Percentiles rank a stretch among this genome's conserved stretches.
phyloP scores from a whole-genome alignment of 2,888 invertebrate genomes.

The Nomada fucata region DNA sequence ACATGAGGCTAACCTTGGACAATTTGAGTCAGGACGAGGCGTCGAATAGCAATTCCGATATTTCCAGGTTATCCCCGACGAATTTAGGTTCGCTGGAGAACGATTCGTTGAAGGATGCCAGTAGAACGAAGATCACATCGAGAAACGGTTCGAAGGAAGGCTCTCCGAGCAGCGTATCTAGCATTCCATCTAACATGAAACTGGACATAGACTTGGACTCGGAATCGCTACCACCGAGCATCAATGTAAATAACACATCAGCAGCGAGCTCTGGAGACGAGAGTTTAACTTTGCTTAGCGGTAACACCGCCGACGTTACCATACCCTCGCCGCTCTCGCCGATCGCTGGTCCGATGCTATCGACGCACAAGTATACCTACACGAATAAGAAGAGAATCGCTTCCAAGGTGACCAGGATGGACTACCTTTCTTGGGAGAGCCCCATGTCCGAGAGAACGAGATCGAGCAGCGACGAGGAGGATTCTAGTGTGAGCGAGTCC shows the following conservation, averaged over 20 bases:
- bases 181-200: constrained; percentile 78
- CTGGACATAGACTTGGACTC: constrained; percentile 80
- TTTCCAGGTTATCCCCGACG: constrained; percentile 77
- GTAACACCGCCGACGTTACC: constrained; percentile 78
- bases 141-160: constrained; percentile 80
- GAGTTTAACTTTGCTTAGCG: constrained; percentile 77
- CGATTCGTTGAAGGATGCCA: constrained; percentile 72
- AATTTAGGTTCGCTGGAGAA: constrained; percentile 72
- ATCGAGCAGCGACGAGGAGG: constrained; percentile 80
- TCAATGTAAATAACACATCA: constrained; percentile 78
- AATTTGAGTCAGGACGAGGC: constrained; percentile 80
- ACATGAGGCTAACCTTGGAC: constrained; percentile 77
- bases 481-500: constrained; percentile 78
- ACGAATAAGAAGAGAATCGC: constrained; percentile 79
- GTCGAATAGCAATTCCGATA: constrained; percentile 79
- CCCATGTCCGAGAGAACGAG: constrained; percentile 80
- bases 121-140: constrained; percentile 69
- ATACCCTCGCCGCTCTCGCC: constrained; percentile 81
- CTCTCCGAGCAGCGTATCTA: constrained; percentile 78
- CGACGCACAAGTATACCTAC: constrained; percentile 82
- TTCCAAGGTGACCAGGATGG: constrained; percentile 77
- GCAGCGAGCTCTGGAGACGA: constrained; percentile 81
- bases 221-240: constrained; percentile 75
- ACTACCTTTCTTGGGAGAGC: constrained; percentile 81
- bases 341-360: constrained; percentile 79